phyloP scores from a whole-genome alignment of 2,888 invertebrate species.

The Pterostichus niger region DNA sequence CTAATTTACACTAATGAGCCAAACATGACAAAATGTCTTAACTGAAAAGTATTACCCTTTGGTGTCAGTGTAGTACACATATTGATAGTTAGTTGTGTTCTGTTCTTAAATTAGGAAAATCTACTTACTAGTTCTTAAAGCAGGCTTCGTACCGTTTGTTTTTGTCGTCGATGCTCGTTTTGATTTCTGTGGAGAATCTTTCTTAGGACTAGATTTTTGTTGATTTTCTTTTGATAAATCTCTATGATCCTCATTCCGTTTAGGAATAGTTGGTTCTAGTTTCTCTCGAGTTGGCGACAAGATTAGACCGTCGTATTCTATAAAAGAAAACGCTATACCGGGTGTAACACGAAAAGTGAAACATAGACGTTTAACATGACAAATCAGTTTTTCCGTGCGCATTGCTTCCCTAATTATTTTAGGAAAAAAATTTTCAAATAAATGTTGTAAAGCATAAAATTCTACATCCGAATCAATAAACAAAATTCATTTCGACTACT shows the following conservation, averaged over 20 bases:
- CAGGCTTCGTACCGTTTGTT: constrained; percentile 80
- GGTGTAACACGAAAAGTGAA: too few species aligned
- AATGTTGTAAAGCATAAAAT: too few species aligned
- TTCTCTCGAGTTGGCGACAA: constrained; percentile 86
- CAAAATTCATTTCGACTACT: too few species aligned
- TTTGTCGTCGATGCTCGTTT: constrained; percentile 78
- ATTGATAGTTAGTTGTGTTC: background rate
- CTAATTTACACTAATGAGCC: too few species aligned
- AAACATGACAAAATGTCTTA: too few species aligned
- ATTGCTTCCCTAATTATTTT: too few species aligned
- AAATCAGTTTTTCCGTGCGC: too few species aligned
- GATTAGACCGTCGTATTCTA: constrained; percentile 83
- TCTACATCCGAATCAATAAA: too few species aligned
- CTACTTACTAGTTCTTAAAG: constrained; percentile 77
- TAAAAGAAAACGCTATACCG: constrained; percentile 55
- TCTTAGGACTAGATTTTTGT: constrained; percentile 77
- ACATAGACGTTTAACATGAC: too few species aligned
- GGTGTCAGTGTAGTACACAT: constrained; percentile 33
- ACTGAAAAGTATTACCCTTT: constrained; percentile 7
- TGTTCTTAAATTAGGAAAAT: constrained; percentile 44
- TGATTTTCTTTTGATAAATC: constrained; percentile 69
- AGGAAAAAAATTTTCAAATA: too few species aligned
- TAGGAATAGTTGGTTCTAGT: constrained; percentile 83
- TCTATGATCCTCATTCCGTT: constrained; percentile 79
- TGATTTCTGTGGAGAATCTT: constrained; percentile 81